These are phyloP conservation scores for Caracal caracal DNA, from an alignment of 2,113 vertebrate species.

Conservation along the genomic window DNA sequence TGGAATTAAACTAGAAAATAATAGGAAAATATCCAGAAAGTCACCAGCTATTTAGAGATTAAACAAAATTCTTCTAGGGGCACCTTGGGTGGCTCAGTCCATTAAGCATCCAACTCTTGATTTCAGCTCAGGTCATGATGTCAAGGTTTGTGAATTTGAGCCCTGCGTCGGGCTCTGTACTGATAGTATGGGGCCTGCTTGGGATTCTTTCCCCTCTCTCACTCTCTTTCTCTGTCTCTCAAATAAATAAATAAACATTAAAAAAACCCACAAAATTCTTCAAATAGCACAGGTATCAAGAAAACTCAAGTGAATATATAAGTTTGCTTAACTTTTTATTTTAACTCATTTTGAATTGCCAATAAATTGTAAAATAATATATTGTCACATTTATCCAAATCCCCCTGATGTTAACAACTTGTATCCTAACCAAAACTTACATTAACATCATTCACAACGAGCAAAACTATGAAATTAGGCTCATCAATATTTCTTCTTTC, in stretches of 20 bases:
- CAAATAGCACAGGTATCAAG: background rate
- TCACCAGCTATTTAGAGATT: background rate
- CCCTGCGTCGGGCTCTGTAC: too few species aligned
- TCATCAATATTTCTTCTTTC: background rate
- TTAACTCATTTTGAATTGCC: background rate
- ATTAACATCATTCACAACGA: background rate
- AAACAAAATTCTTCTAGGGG: background rate
- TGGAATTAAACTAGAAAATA: background rate
- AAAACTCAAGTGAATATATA: background rate
- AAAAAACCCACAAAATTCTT: background rate
- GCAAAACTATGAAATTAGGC: background rate
- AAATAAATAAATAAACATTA: too few species aligned
- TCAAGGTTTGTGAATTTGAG: too few species aligned
- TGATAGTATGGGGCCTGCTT: too few species aligned
- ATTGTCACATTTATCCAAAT: background rate
- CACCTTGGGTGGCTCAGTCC: too few species aligned
- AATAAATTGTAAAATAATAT: background rate
- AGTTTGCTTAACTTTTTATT: background rate
- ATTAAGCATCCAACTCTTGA: too few species aligned
- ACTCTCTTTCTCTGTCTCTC: too few species aligned
- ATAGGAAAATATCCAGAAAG: background rate
- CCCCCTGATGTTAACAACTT: background rate
- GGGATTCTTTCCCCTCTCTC: too few species aligned
- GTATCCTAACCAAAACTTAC: background rate
- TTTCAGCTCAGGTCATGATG: too few species aligned